Evolutionary conservation across 2,888 invertebrate species (phyloP), one percentile per base, ranked within the genome.

Genomic region (Cephus rjabovi): DNA sequence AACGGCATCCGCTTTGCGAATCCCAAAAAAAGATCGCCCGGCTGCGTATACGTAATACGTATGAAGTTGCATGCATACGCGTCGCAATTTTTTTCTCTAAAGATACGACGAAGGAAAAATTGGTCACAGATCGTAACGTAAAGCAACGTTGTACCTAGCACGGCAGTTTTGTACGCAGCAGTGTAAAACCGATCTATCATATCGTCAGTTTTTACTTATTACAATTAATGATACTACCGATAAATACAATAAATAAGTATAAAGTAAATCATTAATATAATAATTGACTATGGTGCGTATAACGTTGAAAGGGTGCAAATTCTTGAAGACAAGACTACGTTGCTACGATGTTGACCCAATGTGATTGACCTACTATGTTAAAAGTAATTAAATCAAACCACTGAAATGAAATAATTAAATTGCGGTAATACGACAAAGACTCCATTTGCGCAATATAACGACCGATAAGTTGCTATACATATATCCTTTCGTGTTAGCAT

Each of bases 131-230:
- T 56, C 56, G 9, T 56, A 23, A 56, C 23, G 31, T 31, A 11
- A 71, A 31, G 71, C 34, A 71, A 71, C 71, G 71, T 71, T 71
- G 4, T 71, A 71, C 23, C 31, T 31, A 56, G 71, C 71, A 34
- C 71, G 71, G 11, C 81, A 84, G 81, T 83, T 84, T 84, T 82
- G 76, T 84, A 83, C 82, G 81, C 79, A 79, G 73, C 78, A 81
- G 79, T 80, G 82, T 82, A 81, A 81, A 82, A 74, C 76, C 80
- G 81, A 84, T 88, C 86, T 86, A 88, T 87, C 87, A 89, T 88
- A 89, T 89, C 88, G 87, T 86, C 84, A 87, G 81, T 83, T 82
- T 84, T 87, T 88, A 87, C 86, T 87, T 86, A 86, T 83, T 82
- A 86, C 83, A 77, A 84, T 82, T 83, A 81, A 83, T 75, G 76